Conservation (phyloP, 2,113 vertebrate genomes). For the Salminus brasiliensis region DNA sequence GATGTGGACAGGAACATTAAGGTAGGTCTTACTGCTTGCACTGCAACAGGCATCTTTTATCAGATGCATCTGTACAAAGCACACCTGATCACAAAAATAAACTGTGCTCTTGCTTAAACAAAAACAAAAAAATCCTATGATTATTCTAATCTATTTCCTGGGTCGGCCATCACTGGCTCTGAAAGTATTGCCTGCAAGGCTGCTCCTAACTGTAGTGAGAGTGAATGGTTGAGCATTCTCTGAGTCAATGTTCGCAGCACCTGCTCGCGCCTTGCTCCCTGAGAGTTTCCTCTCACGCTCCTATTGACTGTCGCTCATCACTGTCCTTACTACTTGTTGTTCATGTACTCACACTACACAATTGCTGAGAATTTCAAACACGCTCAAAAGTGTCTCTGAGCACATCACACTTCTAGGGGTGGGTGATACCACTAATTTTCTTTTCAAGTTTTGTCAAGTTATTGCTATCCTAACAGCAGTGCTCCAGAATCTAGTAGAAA, state of each 20-base stretch:
- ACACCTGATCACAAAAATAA: too few relatives aligned
- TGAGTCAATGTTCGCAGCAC: not conserved
- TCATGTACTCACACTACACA: not conserved
- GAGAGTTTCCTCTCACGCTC: not conserved
- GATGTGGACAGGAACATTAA: conserved; percentile 91
- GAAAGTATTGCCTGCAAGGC: not conserved
- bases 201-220: not conserved
- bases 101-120: too few relatives aligned
- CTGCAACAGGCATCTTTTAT: not conserved
- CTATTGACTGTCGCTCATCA: not conserved
- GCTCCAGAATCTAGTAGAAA: too few relatives aligned
- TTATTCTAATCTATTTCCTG: not conserved
- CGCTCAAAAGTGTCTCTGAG: not conserved
- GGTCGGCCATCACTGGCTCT: not conserved
- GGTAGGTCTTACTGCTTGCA: conserved; percentile 70
- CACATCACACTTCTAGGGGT: not conserved
- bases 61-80: too few relatives aligned
- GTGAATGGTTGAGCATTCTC: not conserved
- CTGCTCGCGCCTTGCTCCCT: not conserved
- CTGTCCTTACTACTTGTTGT: not conserved
- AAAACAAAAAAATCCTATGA: not conserved
- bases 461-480: too few relatives aligned
- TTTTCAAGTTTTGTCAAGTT: not conserved
- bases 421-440: not conserved
- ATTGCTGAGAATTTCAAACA: not conserved